Evolutionary conservation across 1,140 invertebrate species (phyloP), one percentile per base, ranked within the genome.

Genomic region (Drosophila eugracilis): DNA sequence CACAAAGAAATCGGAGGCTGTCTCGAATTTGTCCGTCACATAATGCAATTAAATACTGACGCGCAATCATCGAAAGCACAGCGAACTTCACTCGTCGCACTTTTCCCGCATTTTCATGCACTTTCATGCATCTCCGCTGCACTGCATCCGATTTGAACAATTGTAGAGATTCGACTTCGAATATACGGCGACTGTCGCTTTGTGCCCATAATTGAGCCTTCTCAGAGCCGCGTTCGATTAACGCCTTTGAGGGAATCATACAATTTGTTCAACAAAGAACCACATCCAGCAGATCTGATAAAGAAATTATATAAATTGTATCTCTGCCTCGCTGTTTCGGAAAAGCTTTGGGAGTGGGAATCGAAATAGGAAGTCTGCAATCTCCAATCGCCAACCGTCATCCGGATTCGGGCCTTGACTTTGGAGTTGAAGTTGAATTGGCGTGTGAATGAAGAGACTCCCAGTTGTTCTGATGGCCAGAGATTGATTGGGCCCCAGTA

Each of bases 261-360:
- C 66, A 79, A 85, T 85, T 85, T 42, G 57, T 69, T 57, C 53
- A 76, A 80, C 80, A 85, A 76, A 74, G 60, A 49, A 41, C 58
- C 36, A 36, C 66, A 30, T 59, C 36, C 22, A 52, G 21, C 37
- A 15, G 39, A 83, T 81, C 80, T 76, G 80, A 85, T 85, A 86
- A 86, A 59, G 60, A 79, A 85, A 85, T 85, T 85, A 85, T 80
- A 85, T 85, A 85, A 86, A 85, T 77, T 86, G 67, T 78, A 58
- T 72, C 48, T 45, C 42, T 15, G 6, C 5, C 42, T 12, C 5
- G 17, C 2, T 14, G n/a, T 4, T 22, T 79, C 49, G 65, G 62
- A 78, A 76, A 60, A 75, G 74, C 65, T 63, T 55, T 69, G 37
- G 30, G 62, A 26, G 15, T 7, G 15, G 32, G 30, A 12, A 41